These are phyloP conservation scores for Intellagama lesueurii DNA, from an alignment of 2,797 vertebrate genomes.

Conservation along the genomic window DNA sequence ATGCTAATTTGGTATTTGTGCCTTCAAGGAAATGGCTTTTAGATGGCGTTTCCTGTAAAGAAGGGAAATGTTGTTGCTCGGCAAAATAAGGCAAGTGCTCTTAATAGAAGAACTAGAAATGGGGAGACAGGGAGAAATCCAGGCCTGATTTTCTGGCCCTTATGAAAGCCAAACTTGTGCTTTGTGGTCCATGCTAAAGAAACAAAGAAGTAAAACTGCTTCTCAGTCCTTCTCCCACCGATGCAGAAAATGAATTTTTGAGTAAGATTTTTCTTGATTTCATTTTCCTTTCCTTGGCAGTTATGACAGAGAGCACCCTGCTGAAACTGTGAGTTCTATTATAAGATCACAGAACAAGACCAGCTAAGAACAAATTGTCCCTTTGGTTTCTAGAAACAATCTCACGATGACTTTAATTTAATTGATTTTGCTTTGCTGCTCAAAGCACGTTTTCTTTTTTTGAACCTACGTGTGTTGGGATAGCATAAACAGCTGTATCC, in stretches of 20 bases:
- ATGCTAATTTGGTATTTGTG: background rate
- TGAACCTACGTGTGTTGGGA: background rate
- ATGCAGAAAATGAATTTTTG: conserved; percentile 7
- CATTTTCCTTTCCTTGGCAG: conserved; percentile 13
- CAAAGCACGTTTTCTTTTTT: conserved; percentile 3
- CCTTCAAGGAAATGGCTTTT: conserved; percentile 34
- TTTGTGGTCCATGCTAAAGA: background rate
- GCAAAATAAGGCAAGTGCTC: background rate
- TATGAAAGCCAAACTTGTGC: background rate
- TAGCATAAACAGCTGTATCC: background rate
- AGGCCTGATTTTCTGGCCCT: conserved; percentile 39
- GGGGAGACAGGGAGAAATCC: background rate
- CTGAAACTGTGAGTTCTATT: conserved; percentile 23
- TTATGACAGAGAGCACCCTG: conserved; percentile 23
- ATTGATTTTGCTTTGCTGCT: conserved; percentile 3
- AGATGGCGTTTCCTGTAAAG: conserved; percentile 22
- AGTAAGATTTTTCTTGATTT: conserved; percentile 22
- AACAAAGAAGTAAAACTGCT: background rate
- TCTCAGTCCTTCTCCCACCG: conserved; percentile 10
- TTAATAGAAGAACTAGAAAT: no score
- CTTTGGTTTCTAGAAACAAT: conserved; percentile 22
- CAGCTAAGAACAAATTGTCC: background rate
- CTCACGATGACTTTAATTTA: accelerated
- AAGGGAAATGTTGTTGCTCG: background rate
- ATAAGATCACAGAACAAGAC: conserved; percentile 35